Base-by-base conservation (phyloP, 2,888 invertebrate genomes). In the Archips xylosteana region DNA sequence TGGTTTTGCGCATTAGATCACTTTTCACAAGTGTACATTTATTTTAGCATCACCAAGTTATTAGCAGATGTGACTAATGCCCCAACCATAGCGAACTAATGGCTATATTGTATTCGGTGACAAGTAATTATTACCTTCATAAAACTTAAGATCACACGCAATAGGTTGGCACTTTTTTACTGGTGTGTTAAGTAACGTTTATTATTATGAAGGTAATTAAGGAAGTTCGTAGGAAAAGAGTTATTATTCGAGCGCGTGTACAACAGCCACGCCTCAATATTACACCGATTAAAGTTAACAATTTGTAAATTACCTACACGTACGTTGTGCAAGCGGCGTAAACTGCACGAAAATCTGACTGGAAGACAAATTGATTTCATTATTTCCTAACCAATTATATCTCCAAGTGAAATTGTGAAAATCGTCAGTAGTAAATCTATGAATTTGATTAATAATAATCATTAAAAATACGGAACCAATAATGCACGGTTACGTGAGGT, bases 21-120 rank as follows among this genome's bases (percentile, higher is more conserved):
- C 69, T 70, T 77, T 78, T 76, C 75, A 73, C 72, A 70, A 72
- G 75, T 76, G 76, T 70, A 65, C 45, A 76, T 76, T 69, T 74
- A 62, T 68, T 32, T 75, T 79, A 51, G 70, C 77, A 77, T 80
- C 80, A 79, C 78, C 57, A 54, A 66, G 65, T 76, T 76, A 77
- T 76, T 76, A 75, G 75, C 65, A 57, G 73, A 75, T 74, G 74
- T 81, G 81, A 79, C 78, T 78, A 80, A 79, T 71, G 54, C 61
- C 39, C 4, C 49, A 42, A 8, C 70, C 74, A 70, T 74, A 70
- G 68, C 36, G 64, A 49, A 64, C 65, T 69, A 74, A 65, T 61
- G 54, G 65, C 23, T 23, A 36, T 65, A 74, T 74, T 70, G 70
- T 74, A 59, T 70, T 65, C 59, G 69, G 70, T 61, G 74, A 65